A percentile compares a stretch with the other conserved stretches of the same genome.
These are phyloP conservation scores for Enoplosus armatus DNA, from an alignment of 2,797 vertebrate genomes.

Conservation along the genomic window DNA sequence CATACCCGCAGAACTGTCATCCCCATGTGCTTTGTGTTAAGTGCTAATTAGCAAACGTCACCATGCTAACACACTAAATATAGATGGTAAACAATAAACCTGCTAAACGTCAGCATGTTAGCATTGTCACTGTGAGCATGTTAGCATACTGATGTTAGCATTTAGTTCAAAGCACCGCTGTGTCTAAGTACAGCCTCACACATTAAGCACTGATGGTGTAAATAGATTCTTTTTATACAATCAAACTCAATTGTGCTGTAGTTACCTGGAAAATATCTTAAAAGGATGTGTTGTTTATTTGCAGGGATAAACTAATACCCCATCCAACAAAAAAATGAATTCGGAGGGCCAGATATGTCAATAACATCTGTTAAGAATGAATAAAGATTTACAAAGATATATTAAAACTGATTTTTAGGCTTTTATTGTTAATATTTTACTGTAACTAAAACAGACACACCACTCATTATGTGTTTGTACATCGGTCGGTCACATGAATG, in stretches of 20 bases:
- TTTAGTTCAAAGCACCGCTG: not conserved
- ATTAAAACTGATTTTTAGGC: not conserved
- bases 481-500: slow-evolving; percentile 9
- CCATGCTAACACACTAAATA: not conserved
- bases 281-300: slow-evolving; percentile 7
- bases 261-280: slow-evolving; percentile 1
- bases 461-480: slow-evolving; percentile 25
- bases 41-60: not conserved
- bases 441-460: not conserved
- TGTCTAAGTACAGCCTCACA: not conserved
- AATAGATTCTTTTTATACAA: not conserved
- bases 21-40: not conserved
- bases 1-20: not conserved
- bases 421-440: slow-evolving; percentile 10
- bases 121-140: not conserved
- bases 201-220: not conserved
- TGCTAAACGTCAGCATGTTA: slow-evolving; percentile 1
- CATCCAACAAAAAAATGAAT: not conserved
- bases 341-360: not conserved
- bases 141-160: not conserved
- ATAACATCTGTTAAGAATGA: not conserved
- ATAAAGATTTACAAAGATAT: not conserved
- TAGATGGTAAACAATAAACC: not conserved
- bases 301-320: not conserved
- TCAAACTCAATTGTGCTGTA: not conserved